Evolutionary conservation across 2,797 vertebrate genomes (phyloP), one percentile per base, ranked within the genome.

Genomic region (Cossypha niveicapilla): DNA sequence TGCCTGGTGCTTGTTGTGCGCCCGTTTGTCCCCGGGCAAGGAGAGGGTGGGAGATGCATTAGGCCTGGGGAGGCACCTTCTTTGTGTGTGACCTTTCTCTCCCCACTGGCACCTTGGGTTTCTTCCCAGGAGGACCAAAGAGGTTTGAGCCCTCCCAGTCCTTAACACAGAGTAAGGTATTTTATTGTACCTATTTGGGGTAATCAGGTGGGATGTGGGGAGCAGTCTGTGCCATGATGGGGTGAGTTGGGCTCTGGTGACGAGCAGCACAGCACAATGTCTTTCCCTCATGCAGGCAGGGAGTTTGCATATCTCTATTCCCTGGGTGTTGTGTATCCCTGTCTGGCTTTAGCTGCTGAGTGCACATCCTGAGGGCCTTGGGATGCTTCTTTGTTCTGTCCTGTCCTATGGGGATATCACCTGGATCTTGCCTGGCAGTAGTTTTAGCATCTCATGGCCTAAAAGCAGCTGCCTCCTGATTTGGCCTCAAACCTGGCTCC

Each of bases 381-480:
- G 53, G 58, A 25, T 37, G 34, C 44, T 71, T 53, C 51, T 90
- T 79, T 79, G 9, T 37, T 41, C 28, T 84, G 45, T 71, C n/a
- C 30, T 58, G 25, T 68, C 9, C 23, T 0, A 0, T 50, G 18
- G 53, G 23, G 41, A 11, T 61, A 35, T 86, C 1, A 9, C 47
- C 34, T 5, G 2, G n/a, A 39, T 54, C 32, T 71, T 81, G 21
- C n/a, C 34, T 70, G 78, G 47, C 60, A 72, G 47, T 50, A 62
- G 39, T 61, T 83, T 9, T 32, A 76, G 39, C 28, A 56, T 62
- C 67, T 90, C 35, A 10, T 76, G 41, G 57, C 32, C 68, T 34
- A 41, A 70, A 94, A 88, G 30, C 56, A 88, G 8, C 34, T 86
- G 10, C 44, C 47, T 93, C n/a, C 44, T 74, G 44, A 56, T 83